Percentiles rank a stretch among this genome's conserved stretches.
Evolutionary conservation across 2,888 invertebrate species (phyloP).

Genomic region (Orthosia cruda): DNA sequence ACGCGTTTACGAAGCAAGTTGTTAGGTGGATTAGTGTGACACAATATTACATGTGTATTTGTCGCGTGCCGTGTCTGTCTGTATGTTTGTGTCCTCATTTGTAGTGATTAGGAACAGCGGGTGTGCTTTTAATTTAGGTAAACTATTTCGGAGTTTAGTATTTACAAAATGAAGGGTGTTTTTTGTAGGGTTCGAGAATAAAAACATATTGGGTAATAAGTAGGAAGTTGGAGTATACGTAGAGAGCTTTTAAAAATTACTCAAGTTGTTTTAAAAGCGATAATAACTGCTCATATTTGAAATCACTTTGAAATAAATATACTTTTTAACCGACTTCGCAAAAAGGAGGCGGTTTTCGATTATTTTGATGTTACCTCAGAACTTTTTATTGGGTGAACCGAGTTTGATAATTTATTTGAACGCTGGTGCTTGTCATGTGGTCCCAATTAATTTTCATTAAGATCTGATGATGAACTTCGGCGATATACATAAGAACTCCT

Average conservation of each 20-base stretch:
- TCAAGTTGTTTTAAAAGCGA: neutral
- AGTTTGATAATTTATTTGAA: too few relatives aligned
- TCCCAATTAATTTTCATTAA: too few relatives aligned
- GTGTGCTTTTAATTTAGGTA: constrained; percentile 44
- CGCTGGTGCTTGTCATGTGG: too few relatives aligned
- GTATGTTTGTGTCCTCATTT: constrained; percentile 50
- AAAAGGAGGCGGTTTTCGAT: too few relatives aligned
- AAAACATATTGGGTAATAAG: neutral
- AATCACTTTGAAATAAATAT: too few relatives aligned
- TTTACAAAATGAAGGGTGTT: neutral
- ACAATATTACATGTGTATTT: constrained; percentile 64
- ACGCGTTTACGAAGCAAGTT: constrained; percentile 67
- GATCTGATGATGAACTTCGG: too few relatives aligned
- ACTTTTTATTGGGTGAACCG: too few relatives aligned
- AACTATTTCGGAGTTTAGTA: constrained; percentile 32
- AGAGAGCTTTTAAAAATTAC: neutral
- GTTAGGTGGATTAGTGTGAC: constrained; percentile 59
- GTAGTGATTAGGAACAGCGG: constrained; percentile 33
- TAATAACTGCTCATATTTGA: neutral
- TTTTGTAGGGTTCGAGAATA: neutral
- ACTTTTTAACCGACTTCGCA: too few relatives aligned
- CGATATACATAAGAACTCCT: too few relatives aligned
- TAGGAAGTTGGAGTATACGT: too few relatives aligned
- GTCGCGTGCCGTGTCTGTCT: constrained; percentile 50
- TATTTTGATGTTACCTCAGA: too few relatives aligned